Conservation (phyloP, 35 echinoderm and acorn worm genomes). For the Ptychodera flava region DNA sequence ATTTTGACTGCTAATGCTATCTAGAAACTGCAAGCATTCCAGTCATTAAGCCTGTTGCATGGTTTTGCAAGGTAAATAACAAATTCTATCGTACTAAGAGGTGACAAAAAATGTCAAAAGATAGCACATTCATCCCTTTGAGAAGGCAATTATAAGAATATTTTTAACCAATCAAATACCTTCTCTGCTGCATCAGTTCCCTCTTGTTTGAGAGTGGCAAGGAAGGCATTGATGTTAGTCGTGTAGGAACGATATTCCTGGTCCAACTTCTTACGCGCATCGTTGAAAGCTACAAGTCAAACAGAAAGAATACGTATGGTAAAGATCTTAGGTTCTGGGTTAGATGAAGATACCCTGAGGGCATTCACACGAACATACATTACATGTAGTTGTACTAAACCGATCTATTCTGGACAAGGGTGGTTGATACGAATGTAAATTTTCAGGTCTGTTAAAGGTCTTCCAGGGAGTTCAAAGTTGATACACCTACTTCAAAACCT, state of each 20-base stretch:
- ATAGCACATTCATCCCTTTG: background rate
- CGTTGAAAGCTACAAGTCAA: constrained; percentile 43
- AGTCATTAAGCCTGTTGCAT: too few relatives aligned
- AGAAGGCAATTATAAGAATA: background rate
- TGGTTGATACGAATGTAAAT: background rate
- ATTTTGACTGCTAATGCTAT: too few relatives aligned
- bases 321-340: background rate
- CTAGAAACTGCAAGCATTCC: too few relatives aligned
- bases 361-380: background rate
- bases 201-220: constrained; percentile 49
- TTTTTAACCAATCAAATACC: constrained; percentile 24
- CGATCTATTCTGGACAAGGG: background rate
- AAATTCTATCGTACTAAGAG: background rate
- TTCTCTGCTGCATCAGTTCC: constrained; percentile 67
- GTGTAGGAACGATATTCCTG: constrained; percentile 42
- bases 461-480: background rate
- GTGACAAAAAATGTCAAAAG: too few relatives aligned
- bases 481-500: too few relatives aligned
- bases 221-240: constrained; percentile 32
- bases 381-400: background rate
- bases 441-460: background rate
- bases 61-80: background rate
- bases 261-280: constrained; percentile 65
- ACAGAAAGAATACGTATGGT: background rate
- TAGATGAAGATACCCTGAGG: background rate